Percentiles rank a stretch among this genome's conserved stretches.
Conservation (phyloP, 2,888 invertebrate genomes). For the Clusia tigrina region DNA sequence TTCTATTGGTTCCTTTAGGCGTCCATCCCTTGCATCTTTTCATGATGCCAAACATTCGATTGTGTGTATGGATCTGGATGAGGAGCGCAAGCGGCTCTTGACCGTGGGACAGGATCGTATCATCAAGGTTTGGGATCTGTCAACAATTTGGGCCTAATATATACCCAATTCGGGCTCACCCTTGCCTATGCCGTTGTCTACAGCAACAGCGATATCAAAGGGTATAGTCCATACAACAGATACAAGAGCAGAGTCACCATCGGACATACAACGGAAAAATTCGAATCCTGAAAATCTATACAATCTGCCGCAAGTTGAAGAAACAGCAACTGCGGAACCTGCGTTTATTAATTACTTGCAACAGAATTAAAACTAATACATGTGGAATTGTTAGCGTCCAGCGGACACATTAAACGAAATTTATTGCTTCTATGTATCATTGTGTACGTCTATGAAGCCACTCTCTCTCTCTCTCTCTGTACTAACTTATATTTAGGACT, state of each 20-base stretch:
- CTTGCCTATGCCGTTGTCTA: neutral
- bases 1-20: constrained; percentile 66
- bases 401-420: no score
- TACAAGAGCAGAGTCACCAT: neutral
- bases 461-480: neutral
- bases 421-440: no score
- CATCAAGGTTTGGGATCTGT: constrained; percentile 92
- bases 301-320: constrained; percentile 13
- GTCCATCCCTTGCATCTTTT: constrained; percentile 91
- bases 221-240: neutral
- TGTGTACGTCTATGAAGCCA: neutral
- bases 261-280: neutral
- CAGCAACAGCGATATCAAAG: neutral
- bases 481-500: neutral
- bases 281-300: constrained; percentile 21
- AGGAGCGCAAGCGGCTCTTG: constrained; percentile 83
- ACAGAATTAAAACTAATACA: constrained; percentile 16
- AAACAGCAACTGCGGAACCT: constrained; percentile 15
- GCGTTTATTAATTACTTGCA: constrained; percentile 27
- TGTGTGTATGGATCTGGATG: constrained; percentile 87
- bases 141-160: constrained; percentile 68
- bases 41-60: constrained; percentile 95
- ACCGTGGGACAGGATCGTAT: constrained; percentile 95
- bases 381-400: neutral
- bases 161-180: neutral